These are phyloP conservation scores for Momotus momota DNA, from an alignment of 2,797 vertebrate genomes.

Conservation along the genomic window DNA sequence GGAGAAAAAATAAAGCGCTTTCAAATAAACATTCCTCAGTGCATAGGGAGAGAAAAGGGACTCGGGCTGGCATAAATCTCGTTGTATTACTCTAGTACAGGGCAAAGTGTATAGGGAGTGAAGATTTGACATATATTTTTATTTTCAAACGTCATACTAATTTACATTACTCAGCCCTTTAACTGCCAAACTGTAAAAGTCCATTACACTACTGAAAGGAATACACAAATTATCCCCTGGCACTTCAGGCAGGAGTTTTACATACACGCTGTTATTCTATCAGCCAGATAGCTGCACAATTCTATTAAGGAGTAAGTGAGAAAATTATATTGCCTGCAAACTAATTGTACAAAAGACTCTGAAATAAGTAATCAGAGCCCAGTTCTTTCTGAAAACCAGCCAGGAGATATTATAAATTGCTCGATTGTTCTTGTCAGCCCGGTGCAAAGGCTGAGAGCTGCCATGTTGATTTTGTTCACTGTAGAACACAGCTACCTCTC, in stretches of 20 bases:
- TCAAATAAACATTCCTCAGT: background rate
- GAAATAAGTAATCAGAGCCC: slow-evolving; percentile 71
- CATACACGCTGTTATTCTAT: slow-evolving; percentile 64
- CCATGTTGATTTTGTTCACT: slow-evolving; percentile 55
- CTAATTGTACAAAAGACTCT: slow-evolving; percentile 77
- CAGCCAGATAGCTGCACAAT: slow-evolving; percentile 70
- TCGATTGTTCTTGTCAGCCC: slow-evolving; percentile 54
- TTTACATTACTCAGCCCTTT: slow-evolving; percentile 72
- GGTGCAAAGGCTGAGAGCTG: slow-evolving; percentile 39
- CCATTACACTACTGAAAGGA: slow-evolving; percentile 75
- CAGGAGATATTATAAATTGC: slow-evolving; percentile 69
- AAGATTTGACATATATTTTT: slow-evolving; percentile 73
- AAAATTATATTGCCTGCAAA: slow-evolving; percentile 79
- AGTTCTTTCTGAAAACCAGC: slow-evolving; percentile 63
- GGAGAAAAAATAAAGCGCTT: background rate
- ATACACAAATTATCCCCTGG: slow-evolving; percentile 75
- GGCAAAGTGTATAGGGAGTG: background rate
- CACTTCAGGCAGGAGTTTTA: slow-evolving; percentile 63
- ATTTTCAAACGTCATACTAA: slow-evolving; percentile 68
- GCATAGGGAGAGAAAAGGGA: background rate
- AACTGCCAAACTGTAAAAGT: slow-evolving; percentile 77
- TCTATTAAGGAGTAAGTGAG: slow-evolving; percentile 78
- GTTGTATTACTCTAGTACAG: background rate
- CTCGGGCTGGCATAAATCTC: background rate
- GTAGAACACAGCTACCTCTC: background rate